phyloP scores from a whole-genome alignment of 30 jellyfish, hydroid and myxozoan species.

The Turritopsis dohrnii region DNA sequence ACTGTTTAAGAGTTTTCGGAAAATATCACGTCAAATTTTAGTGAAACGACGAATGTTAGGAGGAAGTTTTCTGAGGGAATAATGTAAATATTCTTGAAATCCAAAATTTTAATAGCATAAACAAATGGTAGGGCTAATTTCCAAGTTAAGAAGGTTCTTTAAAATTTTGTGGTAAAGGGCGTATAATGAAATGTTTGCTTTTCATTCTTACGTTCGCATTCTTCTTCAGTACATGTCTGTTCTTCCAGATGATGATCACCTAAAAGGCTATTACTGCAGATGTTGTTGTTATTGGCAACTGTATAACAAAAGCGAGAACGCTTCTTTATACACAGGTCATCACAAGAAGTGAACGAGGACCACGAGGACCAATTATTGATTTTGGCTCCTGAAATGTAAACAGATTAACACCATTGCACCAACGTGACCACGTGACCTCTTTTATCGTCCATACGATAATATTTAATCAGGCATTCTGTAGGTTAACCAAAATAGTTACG shows the following conservation, averaged over 20 bases:
- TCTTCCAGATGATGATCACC: background rate
- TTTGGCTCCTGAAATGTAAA: background rate
- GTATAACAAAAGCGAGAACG: slow-evolving; percentile 13
- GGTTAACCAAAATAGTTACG: too few relatives aligned
- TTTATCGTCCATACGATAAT: too few relatives aligned
- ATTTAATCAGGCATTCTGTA: too few relatives aligned
- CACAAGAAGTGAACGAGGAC: slow-evolving; percentile 4
- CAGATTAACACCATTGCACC: background rate
- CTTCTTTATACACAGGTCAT: background rate
- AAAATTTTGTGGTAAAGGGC: background rate
- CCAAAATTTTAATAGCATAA: too few relatives aligned
- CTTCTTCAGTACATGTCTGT: background rate
- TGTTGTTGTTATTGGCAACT: background rate
- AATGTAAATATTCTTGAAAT: too few relatives aligned
- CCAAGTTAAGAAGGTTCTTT: too few relatives aligned
- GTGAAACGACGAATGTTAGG: too few relatives aligned
- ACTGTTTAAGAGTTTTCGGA: too few relatives aligned
- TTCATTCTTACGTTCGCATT: slow-evolving; percentile 4
- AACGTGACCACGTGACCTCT: too few relatives aligned
- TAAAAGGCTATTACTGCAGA: background rate
- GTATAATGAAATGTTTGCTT: background rate
- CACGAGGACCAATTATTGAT: slow-evolving; percentile 9
- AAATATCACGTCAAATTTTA: too few relatives aligned
- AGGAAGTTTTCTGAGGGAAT: too few relatives aligned
- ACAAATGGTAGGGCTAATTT: too few relatives aligned